Percentiles rank a stretch among this genome's conserved stretches.
Conservation (phyloP, 92 coral and sea anemone species). For the Porites evermanni region DNA sequence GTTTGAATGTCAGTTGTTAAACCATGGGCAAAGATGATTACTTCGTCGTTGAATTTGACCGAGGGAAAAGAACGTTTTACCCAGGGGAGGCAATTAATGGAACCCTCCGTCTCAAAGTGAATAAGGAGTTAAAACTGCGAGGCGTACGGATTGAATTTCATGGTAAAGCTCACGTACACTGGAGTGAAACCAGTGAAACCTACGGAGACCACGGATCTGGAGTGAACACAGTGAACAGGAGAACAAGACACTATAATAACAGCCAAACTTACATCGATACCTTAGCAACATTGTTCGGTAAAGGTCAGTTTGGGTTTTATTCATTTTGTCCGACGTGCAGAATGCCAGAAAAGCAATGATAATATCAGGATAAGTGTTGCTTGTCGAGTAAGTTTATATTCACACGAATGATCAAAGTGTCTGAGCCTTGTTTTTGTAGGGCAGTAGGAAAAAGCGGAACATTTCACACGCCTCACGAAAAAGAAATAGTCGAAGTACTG, state of each 20-base stretch:
- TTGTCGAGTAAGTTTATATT: no score
- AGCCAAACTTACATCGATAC: conserved; percentile 76
- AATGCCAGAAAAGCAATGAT: no score
- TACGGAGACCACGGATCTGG: conserved; percentile 45
- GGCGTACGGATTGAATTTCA: conserved; percentile 83
- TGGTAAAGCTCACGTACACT: conserved; percentile 85
- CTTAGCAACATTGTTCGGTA: conserved; percentile 85
- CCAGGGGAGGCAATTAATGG: conserved; percentile 91
- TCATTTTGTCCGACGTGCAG: no score
- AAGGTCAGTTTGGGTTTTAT: conserved; percentile 62
- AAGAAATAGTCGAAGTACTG: no score
- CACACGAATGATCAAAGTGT: no score
- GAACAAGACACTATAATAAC: conserved; percentile 60
- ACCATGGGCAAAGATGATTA: conserved; percentile 90
- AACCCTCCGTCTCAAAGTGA: conserved; percentile 66
- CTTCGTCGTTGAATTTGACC: conserved; percentile 76
- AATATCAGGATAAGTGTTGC: no score
- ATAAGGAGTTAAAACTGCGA: conserved; percentile 86
- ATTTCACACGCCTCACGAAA: no score
- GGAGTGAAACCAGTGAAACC: conserved; percentile 51
- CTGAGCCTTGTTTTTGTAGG: no score
- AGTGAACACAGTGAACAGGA: conserved; percentile 24
- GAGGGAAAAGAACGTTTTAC: conserved; percentile 77
- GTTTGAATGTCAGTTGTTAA: no score
- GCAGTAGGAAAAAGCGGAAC: no score